Percentiles rank a stretch among this genome's conserved stretches.
Conservation (phyloP, 2,113 vertebrate genomes). For the Elanus axillaris region DNA sequence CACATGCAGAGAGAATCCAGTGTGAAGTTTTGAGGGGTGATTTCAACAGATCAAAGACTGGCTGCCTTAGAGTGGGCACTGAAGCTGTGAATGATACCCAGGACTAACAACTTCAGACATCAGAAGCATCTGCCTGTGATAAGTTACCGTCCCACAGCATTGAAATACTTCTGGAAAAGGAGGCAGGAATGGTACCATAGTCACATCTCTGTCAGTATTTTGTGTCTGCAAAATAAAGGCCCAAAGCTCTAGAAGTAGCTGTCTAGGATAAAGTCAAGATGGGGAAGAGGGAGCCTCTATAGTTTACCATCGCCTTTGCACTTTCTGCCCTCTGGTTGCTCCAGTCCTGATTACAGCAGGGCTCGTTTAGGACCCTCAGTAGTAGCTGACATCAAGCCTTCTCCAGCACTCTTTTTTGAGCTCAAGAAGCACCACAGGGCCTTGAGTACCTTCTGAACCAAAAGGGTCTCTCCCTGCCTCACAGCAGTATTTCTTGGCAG, state of each 20-base stretch:
- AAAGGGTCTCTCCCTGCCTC: background rate
- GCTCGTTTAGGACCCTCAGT: background rate
- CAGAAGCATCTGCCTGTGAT: background rate
- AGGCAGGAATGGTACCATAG: background rate
- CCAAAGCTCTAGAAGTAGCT: background rate
- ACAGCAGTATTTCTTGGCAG: background rate
- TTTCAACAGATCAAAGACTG: background rate
- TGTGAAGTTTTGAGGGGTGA: background rate
- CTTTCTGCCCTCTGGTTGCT: background rate
- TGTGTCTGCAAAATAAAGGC: background rate
- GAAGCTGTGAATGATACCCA: background rate
- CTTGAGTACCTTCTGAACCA: background rate
- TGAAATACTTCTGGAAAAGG: background rate
- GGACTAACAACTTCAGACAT: background rate
- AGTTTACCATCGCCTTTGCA: background rate
- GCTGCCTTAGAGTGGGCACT: background rate
- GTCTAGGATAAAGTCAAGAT: background rate
- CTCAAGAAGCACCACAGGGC: background rate
- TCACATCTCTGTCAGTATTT: background rate
- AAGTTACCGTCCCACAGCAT: background rate
- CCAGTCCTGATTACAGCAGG: background rate
- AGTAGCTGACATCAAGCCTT: background rate
- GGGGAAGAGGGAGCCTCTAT: background rate
- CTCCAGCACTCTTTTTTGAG: background rate
- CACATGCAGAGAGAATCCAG: accelerated